Evolutionary conservation across 2,113 vertebrate genomes (phyloP).

Genomic region (Oryzias javanicus): DNA sequence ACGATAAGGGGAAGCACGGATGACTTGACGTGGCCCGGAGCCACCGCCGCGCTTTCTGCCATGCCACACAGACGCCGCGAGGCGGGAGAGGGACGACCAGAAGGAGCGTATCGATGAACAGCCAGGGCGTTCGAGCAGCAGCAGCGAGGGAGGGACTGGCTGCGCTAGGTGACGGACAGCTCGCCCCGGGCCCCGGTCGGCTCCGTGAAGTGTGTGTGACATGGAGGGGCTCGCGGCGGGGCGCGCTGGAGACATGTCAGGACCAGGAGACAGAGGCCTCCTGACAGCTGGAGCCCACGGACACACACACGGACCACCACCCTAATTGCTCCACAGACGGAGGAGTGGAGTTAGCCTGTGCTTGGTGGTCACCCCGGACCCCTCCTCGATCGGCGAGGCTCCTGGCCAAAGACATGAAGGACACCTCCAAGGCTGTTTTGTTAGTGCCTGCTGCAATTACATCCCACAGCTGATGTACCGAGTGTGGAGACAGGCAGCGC

Average conservation of each 20-base stretch:
- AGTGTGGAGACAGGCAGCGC: slow-evolving; percentile 24
- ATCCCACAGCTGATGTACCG: slow-evolving; percentile 65
- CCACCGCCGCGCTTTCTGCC: slow-evolving; percentile 59
- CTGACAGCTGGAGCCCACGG: slow-evolving; percentile 74
- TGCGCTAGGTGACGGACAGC: slow-evolving; percentile 66
- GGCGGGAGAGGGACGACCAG: slow-evolving; percentile 45
- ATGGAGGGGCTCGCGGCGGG: slow-evolving; percentile 65
- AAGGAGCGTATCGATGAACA: slow-evolving; percentile 57
- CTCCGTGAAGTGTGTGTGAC: slow-evolving; percentile 62
- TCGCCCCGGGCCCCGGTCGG: slow-evolving; percentile 56
- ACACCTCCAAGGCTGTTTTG: slow-evolving; percentile 70
- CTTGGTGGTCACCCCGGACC: slow-evolving; percentile 50
- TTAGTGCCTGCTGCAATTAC: slow-evolving; percentile 71
- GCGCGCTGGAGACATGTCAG: slow-evolving; percentile 74
- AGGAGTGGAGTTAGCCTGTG: slow-evolving; percentile 41
- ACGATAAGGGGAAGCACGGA: slow-evolving; percentile 74
- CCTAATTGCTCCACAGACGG: slow-evolving; percentile 72
- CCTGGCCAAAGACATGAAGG: slow-evolving; percentile 64
- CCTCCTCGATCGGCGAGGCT: slow-evolving; percentile 55
- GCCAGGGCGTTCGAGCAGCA: slow-evolving; percentile 22
- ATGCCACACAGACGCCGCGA: slow-evolving; percentile 13
- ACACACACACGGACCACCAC: slow-evolving; percentile 43
- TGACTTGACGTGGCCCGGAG: slow-evolving; percentile 75
- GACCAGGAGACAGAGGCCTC: slow-evolving; percentile 71
- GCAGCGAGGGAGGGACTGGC: slow-evolving; percentile 9